Base-by-base conservation (phyloP, 92 coral and sea anemone genomes). In the Actinernus sp. region DNA sequence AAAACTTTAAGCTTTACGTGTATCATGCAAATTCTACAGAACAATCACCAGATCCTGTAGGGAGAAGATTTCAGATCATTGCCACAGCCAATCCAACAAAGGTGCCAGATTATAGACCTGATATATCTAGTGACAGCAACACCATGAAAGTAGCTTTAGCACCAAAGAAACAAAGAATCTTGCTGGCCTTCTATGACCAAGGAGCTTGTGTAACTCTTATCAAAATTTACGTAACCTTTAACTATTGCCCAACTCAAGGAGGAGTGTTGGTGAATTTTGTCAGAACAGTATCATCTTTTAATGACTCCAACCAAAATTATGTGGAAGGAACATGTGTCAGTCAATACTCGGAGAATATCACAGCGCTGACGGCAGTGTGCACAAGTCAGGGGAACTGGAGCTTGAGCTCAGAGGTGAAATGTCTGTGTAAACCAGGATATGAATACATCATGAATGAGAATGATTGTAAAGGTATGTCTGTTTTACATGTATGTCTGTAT, bases 361-460 rank as follows among this genome's bases (percentile, higher is more conserved):
- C 54, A 0, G 62, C 14, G 29, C 31, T 83, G 32, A 43, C 32
- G 0, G 92, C 86, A 4, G 70, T 55, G 11, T 94, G 98, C 23
- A 65, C 67, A 27, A 86, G 84, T 25, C 37, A 70, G 52, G 98
- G 98, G 26, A 63, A 53, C 2, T 94, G 98, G 98, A 75, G 63
- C 2, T 59, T 80, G 23, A 55, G 54, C 10, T 61, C 41, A 22
- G 44, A 56, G 10, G 53, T 73, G 5, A 49, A 31, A 38, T 94
- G 98, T 41, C 61, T 83, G 14, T 94, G 98, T 39, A 74, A 66
- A 16, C 49, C 78, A 14, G 98, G 98, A 3, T 87, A 77, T 68
- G 90, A 84, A 53, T 68, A 77, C 30, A 31, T 11, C 34, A 70
- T 9, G 41, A n/a, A n/a, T n/a, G n/a, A n/a, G n/a, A n/a, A n/a